Percentiles rank a stretch among this genome's conserved stretches.
Evolutionary conservation across 2,888 invertebrate species (phyloP).

Genomic region (Sarcophaga carnaria): DNA sequence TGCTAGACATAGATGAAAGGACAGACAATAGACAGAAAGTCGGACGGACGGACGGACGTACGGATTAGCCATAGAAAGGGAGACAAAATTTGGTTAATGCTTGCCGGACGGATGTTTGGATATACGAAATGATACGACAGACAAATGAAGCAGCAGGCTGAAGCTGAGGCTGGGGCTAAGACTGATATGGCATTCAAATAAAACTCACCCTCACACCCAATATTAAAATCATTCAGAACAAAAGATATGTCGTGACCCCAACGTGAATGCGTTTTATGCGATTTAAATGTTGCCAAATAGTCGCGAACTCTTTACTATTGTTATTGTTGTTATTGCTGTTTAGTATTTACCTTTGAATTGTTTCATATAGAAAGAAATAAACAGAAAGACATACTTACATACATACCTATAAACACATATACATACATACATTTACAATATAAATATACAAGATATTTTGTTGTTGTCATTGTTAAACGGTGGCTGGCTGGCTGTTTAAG

Average conservation of each 20-base stretch:
- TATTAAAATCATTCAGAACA: conserved; percentile 70
- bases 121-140: conserved; percentile 10
- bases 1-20: neutral
- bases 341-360: conserved; percentile 48
- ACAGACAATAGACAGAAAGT: neutral
- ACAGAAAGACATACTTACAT: conserved; percentile 5
- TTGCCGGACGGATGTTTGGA: neutral
- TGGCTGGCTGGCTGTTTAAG: conserved; percentile 67
- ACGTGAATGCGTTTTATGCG: conserved; percentile 74
- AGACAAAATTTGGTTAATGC: neutral
- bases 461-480: conserved; percentile 69
- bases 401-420: neutral
- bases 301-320: conserved; percentile 68
- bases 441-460: conserved; percentile 21
- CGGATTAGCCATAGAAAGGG: neutral
- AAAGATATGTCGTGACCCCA: conserved; percentile 80
- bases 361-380: conserved; percentile 37
- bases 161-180: neutral
- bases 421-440: too few relatives aligned
- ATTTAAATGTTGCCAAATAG: conserved; percentile 72
- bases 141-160: conserved; percentile 4
- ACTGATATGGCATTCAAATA: conserved; percentile 61
- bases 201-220: conserved; percentile 69
- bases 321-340: conserved; percentile 36
- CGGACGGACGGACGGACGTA: neutral